These are phyloP conservation scores for Cassiopea andromeda DNA, from an alignment of 30 jellyfish, hydroid and myxozoan species.

Conservation along the genomic window DNA sequence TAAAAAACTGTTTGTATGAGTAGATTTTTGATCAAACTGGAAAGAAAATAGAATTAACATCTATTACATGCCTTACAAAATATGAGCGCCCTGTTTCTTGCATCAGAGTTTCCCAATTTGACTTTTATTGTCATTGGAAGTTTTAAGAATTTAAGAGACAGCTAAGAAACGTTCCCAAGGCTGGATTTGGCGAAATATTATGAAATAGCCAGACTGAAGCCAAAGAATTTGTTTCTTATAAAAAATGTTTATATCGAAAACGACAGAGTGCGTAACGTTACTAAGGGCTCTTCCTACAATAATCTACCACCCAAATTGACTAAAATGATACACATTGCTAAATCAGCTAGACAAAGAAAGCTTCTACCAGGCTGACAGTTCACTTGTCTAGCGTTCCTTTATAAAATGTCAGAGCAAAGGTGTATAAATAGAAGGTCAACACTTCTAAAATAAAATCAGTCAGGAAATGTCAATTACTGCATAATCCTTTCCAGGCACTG, in stretches of 20 bases:
- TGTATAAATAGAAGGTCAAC: neutral
- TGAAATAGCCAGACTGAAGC: neutral
- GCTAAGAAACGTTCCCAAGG: neutral
- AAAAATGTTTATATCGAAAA: neutral
- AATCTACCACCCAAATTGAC: neutral
- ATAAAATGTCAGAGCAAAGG: neutral
- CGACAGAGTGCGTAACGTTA: neutral
- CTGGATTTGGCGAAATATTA: neutral
- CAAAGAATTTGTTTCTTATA: neutral
- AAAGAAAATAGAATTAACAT: no score
- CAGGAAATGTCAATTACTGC: neutral
- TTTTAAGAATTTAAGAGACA: neutral
- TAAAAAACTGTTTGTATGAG: no score
- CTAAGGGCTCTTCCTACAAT: neutral
- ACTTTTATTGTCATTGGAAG: no score
- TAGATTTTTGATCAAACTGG: no score
- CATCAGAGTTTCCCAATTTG: no score
- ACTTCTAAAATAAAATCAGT: neutral
- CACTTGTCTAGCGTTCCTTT: neutral
- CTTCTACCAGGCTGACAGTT: neutral
- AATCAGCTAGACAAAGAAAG: neutral
- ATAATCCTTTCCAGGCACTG: neutral
- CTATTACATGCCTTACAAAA: no score
- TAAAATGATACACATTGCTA: neutral
- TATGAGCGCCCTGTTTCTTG: no score